Evolutionary conservation across 2,113 vertebrate species (phyloP).

Genomic region (Elaphurus davidianus): DNA sequence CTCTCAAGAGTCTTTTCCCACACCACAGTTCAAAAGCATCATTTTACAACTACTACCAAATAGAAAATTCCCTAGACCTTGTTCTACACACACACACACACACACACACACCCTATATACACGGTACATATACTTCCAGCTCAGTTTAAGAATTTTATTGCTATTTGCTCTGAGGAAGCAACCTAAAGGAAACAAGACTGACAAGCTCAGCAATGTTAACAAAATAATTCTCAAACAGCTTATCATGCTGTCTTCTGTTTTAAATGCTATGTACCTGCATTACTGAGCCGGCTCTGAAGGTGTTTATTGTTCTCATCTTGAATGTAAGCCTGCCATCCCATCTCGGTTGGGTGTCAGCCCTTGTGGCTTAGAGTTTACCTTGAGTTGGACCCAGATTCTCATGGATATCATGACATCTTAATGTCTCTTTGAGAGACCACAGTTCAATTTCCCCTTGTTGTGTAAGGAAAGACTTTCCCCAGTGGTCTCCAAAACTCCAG

Average conservation of each 20-base stretch:
- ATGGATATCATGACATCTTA: background rate
- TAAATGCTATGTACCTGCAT: background rate
- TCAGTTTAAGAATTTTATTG: background rate
- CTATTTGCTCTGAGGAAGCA: background rate
- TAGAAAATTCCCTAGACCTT: background rate
- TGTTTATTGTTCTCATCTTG: conserved; percentile 6
- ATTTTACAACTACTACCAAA: background rate
- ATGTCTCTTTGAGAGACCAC: background rate
- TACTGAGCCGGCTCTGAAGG: background rate
- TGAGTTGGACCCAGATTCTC: background rate
- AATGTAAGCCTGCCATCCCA: background rate
- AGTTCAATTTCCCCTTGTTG: background rate
- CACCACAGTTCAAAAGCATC: background rate
- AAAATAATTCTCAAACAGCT: background rate
- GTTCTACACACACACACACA: background rate
- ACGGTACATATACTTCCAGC: background rate
- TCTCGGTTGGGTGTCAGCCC: background rate
- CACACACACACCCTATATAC: too few relatives aligned
- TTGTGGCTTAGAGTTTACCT: background rate
- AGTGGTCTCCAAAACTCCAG: background rate
- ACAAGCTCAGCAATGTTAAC: background rate
- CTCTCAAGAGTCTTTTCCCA: background rate
- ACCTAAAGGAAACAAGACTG: background rate
- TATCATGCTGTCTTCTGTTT: background rate
- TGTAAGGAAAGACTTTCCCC: background rate